A percentile compares a stretch with the other conserved stretches of the same genome.
phyloP scores from a whole-genome alignment of 2,888 invertebrate species.

The Prosopocoilus inquinatus region DNA sequence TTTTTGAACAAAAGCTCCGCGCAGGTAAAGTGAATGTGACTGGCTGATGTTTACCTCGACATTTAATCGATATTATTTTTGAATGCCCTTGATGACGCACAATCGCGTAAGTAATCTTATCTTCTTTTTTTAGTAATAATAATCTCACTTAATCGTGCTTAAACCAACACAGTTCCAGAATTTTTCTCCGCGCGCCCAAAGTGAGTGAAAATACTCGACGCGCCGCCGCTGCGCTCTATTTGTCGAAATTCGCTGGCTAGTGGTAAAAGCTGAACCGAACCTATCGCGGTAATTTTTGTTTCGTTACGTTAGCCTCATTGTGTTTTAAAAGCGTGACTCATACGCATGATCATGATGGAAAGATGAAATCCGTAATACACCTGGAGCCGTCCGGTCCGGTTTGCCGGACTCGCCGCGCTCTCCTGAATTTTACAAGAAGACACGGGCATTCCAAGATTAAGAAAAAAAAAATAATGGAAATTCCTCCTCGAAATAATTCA shows the following conservation, averaged over 20 bases:
- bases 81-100: conserved; percentile 14
- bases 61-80: neutral
- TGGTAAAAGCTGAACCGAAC: conserved; percentile 6
- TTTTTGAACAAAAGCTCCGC: neutral
- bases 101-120: conserved; percentile 10
- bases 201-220: conserved; percentile 18
- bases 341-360: neutral
- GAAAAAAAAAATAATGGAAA: too few species aligned
- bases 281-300: neutral
- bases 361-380: neutral
- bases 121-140: too few species aligned
- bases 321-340: neutral
- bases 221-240: conserved; percentile 15
- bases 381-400: neutral
- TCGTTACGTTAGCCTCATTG: neutral
- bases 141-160: neutral
- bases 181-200: neutral
- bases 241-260: neutral
- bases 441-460: too few species aligned
- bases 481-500: too few species aligned
- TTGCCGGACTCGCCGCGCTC: too few species aligned
- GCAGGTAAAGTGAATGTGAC: conserved; percentile 6
- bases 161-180: too few species aligned
- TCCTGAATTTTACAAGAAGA: too few species aligned
- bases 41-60: neutral